Evolutionary conservation across 1,140 invertebrate genomes (phyloP).

Genomic region (Drosophila asahinai): DNA sequence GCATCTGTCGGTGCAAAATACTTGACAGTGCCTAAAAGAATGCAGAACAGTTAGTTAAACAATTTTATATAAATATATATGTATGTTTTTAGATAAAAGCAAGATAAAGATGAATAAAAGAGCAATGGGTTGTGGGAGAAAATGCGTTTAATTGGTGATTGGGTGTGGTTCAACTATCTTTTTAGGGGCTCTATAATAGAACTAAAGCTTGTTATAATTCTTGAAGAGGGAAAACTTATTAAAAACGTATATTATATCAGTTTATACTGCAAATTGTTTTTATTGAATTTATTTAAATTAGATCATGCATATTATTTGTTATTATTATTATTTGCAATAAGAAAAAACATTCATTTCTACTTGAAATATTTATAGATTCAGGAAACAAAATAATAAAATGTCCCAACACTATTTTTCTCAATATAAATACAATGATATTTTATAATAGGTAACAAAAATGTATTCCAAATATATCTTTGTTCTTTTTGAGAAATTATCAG

Average conservation of each 20-base stretch:
- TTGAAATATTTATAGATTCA: neutral
- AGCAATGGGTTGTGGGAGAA: slow-evolving; percentile 1
- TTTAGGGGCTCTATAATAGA: neutral
- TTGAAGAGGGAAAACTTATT: no score
- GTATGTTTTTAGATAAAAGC: neutral
- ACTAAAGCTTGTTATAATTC: no score
- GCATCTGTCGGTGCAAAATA: slow-evolving; percentile 88
- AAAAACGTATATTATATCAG: no score
- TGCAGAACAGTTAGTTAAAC: slow-evolving; percentile 58
- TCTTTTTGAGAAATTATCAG: neutral
- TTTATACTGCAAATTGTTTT: neutral
- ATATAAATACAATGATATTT: neutral
- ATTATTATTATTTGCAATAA: neutral
- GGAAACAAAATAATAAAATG: neutral
- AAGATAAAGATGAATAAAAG: neutral
- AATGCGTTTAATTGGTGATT: neutral
- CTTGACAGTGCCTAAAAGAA: slow-evolving; percentile 84
- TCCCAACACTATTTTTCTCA: neutral
- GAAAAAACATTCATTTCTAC: neutral
- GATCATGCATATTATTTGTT: neutral
- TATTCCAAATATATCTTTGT: no score
- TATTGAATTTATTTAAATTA: neutral
- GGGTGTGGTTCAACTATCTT: neutral
- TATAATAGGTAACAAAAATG: no score
- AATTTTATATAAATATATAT: slow-evolving; percentile 22